A percentile compares a stretch with the other conserved stretches of the same genome.
Evolutionary conservation across 2,888 invertebrate species (phyloP).

Genomic region (Cloeon dipterum): DNA sequence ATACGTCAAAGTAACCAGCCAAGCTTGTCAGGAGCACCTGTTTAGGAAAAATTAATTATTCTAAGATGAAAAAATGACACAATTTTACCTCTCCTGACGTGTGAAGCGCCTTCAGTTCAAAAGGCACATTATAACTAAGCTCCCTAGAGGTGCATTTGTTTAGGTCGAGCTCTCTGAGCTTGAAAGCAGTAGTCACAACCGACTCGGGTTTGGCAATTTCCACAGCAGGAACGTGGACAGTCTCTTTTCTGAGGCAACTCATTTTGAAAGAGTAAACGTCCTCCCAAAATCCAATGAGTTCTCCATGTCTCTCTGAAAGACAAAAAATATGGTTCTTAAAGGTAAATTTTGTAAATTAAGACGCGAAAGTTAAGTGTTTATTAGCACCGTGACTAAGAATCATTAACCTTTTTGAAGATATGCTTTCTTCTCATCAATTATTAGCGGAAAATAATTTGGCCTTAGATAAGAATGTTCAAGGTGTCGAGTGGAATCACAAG

Average conservation of each 20-base stretch:
- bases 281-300: slow-evolving; percentile 67
- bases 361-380: background rate
- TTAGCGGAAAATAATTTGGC: too few relatives aligned
- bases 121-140: slow-evolving; percentile 17
- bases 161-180: slow-evolving; percentile 50
- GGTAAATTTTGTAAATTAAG: slow-evolving; percentile 3
- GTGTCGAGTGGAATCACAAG: too few relatives aligned
- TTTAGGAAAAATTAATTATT: too few relatives aligned
- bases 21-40: slow-evolving; percentile 56
- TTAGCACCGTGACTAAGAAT: background rate
- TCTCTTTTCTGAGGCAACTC: slow-evolving; percentile 71
- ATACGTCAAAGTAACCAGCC: slow-evolving; percentile 79
- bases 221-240: slow-evolving; percentile 52
- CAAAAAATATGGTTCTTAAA: slow-evolving; percentile 4
- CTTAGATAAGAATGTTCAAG: too few relatives aligned
- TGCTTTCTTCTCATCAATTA: too few relatives aligned
- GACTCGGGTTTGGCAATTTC: slow-evolving; percentile 36
- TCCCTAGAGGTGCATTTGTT: slow-evolving; percentile 39
- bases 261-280: slow-evolving; percentile 87
- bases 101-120: slow-evolving; percentile 10
- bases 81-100: slow-evolving; percentile 2
- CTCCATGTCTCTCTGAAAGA: slow-evolving; percentile 36
- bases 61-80: too few relatives aligned
- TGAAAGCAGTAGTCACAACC: slow-evolving; percentile 38
- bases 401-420: too few relatives aligned